Percentiles rank a stretch among this genome's conserved stretches.
Conservation (phyloP, 2,888 invertebrate genomes). For the Parascotia fuliginaria region DNA sequence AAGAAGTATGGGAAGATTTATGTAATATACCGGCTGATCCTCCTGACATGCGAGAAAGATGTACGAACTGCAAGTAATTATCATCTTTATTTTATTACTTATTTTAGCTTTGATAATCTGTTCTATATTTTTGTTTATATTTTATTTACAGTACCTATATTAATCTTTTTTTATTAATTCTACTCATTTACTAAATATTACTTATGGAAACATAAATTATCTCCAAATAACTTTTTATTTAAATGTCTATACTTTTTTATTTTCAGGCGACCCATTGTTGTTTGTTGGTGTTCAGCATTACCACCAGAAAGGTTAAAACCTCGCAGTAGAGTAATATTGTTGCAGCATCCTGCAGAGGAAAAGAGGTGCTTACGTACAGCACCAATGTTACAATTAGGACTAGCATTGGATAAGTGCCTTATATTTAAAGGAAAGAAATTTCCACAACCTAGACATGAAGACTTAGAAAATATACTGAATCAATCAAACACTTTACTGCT, state of each 20-base stretch:
- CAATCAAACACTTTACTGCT: slow-evolving; percentile 90
- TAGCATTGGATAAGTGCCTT: slow-evolving; percentile 91
- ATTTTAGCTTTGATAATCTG: background rate
- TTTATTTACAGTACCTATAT: too few species aligned
- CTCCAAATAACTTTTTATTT: background rate
- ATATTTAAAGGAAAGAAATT: slow-evolving; percentile 94
- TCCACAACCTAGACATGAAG: slow-evolving; percentile 88
- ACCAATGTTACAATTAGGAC: slow-evolving; percentile 93
- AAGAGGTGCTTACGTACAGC: slow-evolving; percentile 95
- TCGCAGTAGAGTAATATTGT: slow-evolving; percentile 90
- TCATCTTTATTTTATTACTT: background rate
- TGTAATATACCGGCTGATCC: slow-evolving; percentile 91
- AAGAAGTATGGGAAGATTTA: slow-evolving; percentile 89
- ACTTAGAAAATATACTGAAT: slow-evolving; percentile 88
- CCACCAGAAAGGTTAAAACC: slow-evolving; percentile 90
- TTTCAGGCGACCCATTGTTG: slow-evolving; percentile 91
- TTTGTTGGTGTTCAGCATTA: slow-evolving; percentile 96
- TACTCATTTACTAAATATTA: too few species aligned
- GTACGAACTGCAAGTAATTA: slow-evolving; percentile 90
- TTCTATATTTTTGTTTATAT: too few species aligned
- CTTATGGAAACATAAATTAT: too few species aligned
- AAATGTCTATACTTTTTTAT: background rate
- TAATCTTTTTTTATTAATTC: too few species aligned
- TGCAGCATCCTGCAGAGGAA: slow-evolving; percentile 98
- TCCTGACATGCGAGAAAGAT: slow-evolving; percentile 89